Evolutionary conservation across 2,888 invertebrate species (phyloP).

Genomic region (Agriopis leucophaearia): DNA sequence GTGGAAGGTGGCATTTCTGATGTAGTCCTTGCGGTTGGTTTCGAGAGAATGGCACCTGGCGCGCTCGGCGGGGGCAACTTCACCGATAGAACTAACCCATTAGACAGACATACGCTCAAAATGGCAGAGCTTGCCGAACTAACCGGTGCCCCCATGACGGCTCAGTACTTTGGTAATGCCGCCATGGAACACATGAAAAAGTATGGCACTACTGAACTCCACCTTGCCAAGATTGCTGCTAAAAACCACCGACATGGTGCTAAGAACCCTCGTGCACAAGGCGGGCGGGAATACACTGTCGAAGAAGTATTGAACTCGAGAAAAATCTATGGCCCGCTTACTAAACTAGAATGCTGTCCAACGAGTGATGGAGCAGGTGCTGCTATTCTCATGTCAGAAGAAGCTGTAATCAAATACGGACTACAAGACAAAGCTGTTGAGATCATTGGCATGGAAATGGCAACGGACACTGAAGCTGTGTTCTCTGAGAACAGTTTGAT

Average conservation of each 20-base stretch:
- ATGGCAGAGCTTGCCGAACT: conserved; percentile 95
- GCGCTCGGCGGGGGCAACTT: conserved; percentile 92
- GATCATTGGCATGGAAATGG: conserved; percentile 98
- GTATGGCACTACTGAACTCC: conserved; percentile 96
- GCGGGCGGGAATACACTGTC: conserved; percentile 95
- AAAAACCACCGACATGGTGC: conserved; percentile 99
- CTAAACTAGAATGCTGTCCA: conserved; percentile 98
- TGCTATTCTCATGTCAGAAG: conserved; percentile 95
- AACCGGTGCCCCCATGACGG: conserved; percentile 93
- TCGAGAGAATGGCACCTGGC: conserved; percentile 99
- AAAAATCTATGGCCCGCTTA: conserved; percentile 95
- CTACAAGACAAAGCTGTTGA: conserved; percentile 95
- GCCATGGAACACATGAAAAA: conserved; percentile 98
- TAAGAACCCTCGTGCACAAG: conserved; percentile 99
- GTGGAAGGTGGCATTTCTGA: conserved; percentile 95
- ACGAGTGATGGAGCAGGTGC: conserved; percentile 99
- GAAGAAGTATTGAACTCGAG: conserved; percentile 96
- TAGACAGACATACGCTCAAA: conserved; percentile 94
- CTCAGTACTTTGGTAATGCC: conserved; percentile 99
- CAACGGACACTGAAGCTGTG: conserved; percentile 95
- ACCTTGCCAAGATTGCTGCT: conserved; percentile 98
- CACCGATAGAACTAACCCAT: conserved; percentile 94
- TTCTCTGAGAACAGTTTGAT: conserved; percentile 92
- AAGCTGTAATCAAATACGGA: conserved; percentile 94
- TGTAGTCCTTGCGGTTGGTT: conserved; percentile 97